phyloP scores from a whole-genome alignment of 2,888 invertebrate species.

The Ametastegia equiseti region DNA sequence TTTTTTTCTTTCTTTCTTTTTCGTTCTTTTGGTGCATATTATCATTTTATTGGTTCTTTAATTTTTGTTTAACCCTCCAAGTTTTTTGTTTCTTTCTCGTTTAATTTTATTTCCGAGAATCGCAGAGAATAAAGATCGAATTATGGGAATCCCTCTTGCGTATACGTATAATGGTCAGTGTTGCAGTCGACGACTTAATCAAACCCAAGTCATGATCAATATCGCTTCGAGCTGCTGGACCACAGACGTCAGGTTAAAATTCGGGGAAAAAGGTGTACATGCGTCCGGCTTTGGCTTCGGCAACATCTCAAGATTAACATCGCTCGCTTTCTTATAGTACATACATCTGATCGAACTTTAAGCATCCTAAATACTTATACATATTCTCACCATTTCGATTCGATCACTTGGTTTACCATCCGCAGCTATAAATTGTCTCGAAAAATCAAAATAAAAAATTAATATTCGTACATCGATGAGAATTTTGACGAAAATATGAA shows the following conservation, averaged over 20 bases:
- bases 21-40: neutral
- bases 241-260: neutral
- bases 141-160: neutral
- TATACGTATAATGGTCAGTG: no score
- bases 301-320: neutral
- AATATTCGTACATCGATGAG: no score
- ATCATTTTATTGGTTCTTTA: neutral
- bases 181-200: conserved; percentile 23
- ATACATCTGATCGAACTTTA: neutral
- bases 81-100: neutral
- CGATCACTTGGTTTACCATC: no score
- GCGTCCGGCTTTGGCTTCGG: neutral
- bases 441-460: no score
- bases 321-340: neutral
- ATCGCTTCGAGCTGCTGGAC: neutral
- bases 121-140: neutral
- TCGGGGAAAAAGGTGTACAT: neutral
- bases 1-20: no score
- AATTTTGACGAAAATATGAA: no score
- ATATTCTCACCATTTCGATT: no score
- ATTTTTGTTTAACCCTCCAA: neutral
- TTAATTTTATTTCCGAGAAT: neutral
- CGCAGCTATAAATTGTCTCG: no score
- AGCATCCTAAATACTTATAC: neutral
- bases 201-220: neutral